Conservation (phyloP, 2,888 invertebrate species). For the Choristoneura rosaceana region DNA sequence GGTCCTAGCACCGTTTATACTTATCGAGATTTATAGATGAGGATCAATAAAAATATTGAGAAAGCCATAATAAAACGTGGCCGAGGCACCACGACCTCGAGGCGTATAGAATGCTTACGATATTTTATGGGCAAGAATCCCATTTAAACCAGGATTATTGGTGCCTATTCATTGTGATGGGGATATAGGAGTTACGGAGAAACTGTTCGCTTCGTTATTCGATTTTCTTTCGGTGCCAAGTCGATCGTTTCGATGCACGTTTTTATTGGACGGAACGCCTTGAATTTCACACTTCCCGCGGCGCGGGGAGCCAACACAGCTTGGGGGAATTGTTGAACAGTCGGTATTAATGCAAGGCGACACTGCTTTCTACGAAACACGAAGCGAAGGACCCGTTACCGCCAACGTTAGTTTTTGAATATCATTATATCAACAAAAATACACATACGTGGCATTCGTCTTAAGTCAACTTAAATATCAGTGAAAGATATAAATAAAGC, state of each 20-base stretch:
- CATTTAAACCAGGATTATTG: conserved; percentile 67
- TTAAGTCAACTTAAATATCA: too few species aligned
- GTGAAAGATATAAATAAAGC: too few species aligned
- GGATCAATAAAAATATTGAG: conserved; percentile 72
- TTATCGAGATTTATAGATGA: conserved; percentile 67
- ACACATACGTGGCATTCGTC: too few species aligned
- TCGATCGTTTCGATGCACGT: conserved; percentile 49
- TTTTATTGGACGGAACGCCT: conserved; percentile 59
- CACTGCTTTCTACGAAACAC: conserved; percentile 52
- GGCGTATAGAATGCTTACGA: conserved; percentile 51
- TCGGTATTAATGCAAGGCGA: conserved; percentile 53
- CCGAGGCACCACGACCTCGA: conserved; percentile 56
- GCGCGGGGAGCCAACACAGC: conserved; percentile 58
- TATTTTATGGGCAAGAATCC: conserved; percentile 65
- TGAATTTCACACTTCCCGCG: conserved; percentile 70
- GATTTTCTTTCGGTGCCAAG: conserved; percentile 49
- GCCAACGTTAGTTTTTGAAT: conserved; percentile 27
- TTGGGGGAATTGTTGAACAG: conserved; percentile 63
- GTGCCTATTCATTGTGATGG: conserved; percentile 56
- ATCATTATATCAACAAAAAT: conserved; percentile 11
- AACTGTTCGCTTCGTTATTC: conserved; percentile 43
- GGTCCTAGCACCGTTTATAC: conserved; percentile 59
- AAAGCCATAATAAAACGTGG: conserved; percentile 64
- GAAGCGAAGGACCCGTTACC: conserved; percentile 55
- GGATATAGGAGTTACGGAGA: conserved; percentile 27